These are phyloP conservation scores for Dynastes maya DNA, from an alignment of 2,888 invertebrate species.

Conservation along the genomic window DNA sequence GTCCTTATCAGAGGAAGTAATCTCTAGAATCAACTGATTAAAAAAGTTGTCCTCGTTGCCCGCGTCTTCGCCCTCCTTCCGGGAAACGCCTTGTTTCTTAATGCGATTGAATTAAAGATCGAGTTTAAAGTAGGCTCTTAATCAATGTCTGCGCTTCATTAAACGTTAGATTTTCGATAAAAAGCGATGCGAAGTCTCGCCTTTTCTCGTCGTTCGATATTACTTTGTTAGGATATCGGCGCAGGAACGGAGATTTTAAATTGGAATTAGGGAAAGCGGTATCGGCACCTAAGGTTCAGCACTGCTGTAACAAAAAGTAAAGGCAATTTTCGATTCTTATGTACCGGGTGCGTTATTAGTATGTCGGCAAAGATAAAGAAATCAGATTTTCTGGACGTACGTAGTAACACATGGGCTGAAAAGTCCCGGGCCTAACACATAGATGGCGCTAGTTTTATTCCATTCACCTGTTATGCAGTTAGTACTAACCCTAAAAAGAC, in stretches of 20 bases:
- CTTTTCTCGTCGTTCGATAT: constrained; percentile 7
- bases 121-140: constrained; percentile 69
- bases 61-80: constrained; percentile 55
- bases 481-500: no score
- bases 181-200: constrained; percentile 45
- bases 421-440: no score
- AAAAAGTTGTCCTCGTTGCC: constrained; percentile 68
- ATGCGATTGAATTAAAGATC: constrained; percentile 71
- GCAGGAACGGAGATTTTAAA: constrained; percentile 22
- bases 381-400: no score
- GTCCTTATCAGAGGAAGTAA: constrained; percentile 68
- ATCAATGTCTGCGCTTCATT: constrained; percentile 70
- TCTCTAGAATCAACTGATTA: constrained; percentile 70
- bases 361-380: no score
- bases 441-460: no score
- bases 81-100: constrained; percentile 66
- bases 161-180: constrained; percentile 67
- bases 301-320: no score
- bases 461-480: no score
- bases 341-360: no score
- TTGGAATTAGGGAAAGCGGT: constrained; percentile 15
- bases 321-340: no score
- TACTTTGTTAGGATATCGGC: constrained; percentile 27
- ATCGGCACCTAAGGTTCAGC: neutral
- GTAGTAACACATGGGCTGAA: no score